Evolutionary conservation across 2,888 invertebrate genomes (phyloP).

Genomic region (Hypolimnas misippus): DNA sequence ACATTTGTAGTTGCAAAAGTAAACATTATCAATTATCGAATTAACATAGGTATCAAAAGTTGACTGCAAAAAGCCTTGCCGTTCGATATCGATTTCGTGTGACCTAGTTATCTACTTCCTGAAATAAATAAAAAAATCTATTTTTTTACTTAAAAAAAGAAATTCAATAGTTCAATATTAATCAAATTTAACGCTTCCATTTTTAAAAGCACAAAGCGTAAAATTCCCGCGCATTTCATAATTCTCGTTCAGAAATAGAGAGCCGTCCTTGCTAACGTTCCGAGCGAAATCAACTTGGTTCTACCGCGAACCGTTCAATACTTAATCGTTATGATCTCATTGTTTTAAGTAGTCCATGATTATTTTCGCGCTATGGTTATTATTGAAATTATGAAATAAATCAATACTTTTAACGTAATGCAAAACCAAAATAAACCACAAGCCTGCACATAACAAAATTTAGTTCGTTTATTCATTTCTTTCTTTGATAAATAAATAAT

Average conservation of each 20-base stretch:
- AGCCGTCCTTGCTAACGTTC: conserved; percentile 56
- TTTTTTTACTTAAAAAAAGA: background rate
- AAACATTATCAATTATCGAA: no score
- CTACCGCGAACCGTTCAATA: conserved; percentile 29
- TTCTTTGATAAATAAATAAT: no score
- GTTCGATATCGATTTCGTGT: conserved; percentile 56
- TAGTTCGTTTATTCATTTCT: no score
- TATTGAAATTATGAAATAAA: no score
- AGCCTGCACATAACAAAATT: no score
- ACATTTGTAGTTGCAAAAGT: no score
- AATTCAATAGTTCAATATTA: background rate
- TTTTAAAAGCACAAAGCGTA: conserved; percentile 37
- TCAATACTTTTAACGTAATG: background rate
- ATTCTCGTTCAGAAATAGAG: conserved; percentile 65
- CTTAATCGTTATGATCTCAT: conserved; percentile 34
- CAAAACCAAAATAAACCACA: no score
- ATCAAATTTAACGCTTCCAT: conserved; percentile 22
- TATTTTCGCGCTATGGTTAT: background rate
- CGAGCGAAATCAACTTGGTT: conserved; percentile 31
- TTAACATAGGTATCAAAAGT: conserved; percentile 1
- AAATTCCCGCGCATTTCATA: conserved; percentile 62
- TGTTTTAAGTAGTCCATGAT: conserved; percentile 23
- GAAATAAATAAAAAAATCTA: conserved; percentile 10
- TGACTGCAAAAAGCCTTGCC: conserved; percentile 14
- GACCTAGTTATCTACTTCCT: conserved; percentile 55